Evolutionary conservation across 2,797 vertebrate species (phyloP).

Genomic region (Anisognathus igniventris): DNA sequence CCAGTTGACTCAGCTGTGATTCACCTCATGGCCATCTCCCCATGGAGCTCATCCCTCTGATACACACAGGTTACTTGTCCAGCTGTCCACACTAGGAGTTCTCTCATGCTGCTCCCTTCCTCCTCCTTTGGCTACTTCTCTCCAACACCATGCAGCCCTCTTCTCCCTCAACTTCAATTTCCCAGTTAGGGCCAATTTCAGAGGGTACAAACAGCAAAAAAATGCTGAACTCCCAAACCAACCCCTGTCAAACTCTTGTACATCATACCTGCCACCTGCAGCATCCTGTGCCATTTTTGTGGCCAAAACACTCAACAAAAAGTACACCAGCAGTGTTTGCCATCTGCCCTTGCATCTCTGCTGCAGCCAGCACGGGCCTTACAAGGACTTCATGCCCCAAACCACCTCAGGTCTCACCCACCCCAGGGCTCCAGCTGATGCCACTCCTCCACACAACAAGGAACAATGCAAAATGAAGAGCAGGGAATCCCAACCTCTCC

Average conservation of each 20-base stretch:
- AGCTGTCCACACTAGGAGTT: not conserved
- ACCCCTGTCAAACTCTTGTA: not conserved
- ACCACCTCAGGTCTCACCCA: not conserved
- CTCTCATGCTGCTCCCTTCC: not conserved
- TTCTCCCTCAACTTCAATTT: not conserved
- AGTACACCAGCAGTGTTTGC: not conserved
- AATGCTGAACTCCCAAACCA: not conserved
- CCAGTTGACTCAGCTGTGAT: not conserved
- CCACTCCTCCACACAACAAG: not conserved
- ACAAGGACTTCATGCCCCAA: not conserved
- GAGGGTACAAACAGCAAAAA: not conserved
- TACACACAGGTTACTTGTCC: not conserved
- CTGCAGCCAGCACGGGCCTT: fast-evolving
- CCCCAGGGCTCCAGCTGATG: not conserved
- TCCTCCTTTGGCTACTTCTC: not conserved
- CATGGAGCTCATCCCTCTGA: not conserved
- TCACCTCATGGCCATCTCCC: not conserved
- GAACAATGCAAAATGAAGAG: not conserved
- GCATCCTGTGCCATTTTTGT: not conserved
- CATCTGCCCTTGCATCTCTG: not conserved
- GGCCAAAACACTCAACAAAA: not conserved
- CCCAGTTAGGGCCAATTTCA: not conserved
- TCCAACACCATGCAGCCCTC: not conserved
- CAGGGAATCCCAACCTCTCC: not conserved
- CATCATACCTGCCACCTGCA: not conserved